Percentiles rank a stretch among this genome's conserved stretches.
Evolutionary conservation across 2,888 invertebrate genomes (phyloP).

Genomic region (Neoscelio sp.): DNA sequence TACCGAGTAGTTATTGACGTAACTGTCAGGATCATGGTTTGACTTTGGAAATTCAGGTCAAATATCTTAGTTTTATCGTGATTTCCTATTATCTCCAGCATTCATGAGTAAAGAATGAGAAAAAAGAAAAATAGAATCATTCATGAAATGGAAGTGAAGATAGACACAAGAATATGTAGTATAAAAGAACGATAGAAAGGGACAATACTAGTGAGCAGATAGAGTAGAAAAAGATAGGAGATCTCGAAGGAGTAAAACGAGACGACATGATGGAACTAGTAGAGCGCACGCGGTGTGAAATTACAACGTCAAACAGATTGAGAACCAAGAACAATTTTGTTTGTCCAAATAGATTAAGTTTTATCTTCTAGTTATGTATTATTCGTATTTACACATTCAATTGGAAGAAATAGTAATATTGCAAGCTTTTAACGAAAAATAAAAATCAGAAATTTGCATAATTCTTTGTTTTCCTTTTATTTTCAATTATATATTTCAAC

Average conservation of each 20-base stretch:
- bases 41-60: no score
- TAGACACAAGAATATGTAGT: conserved; percentile 5
- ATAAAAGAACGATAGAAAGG: conserved; percentile 31
- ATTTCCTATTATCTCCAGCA: conserved; percentile 29
- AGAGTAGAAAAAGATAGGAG: conserved; percentile 44
- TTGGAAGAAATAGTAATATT: no score
- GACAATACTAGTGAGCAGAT: conserved; percentile 33
- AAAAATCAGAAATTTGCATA: no score
- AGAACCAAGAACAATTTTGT: conserved; percentile 68
- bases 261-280: conserved; percentile 72
- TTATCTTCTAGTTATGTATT: conserved; percentile 61
- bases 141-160: conserved; percentile 35
- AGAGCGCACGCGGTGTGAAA: conserved; percentile 77
- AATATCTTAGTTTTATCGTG: neutral
- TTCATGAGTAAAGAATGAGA: conserved; percentile 23
- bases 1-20: no score
- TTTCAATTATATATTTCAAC: no score
- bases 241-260: conserved; percentile 63
- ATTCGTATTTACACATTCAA: no score
- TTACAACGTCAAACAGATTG: conserved; percentile 76
- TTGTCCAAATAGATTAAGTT: conserved; percentile 74
- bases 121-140: conserved; percentile 9
- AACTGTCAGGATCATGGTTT: no score
- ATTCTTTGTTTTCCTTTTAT: no score
- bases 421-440: no score